These are phyloP conservation scores for Candidula unifasciata DNA, from an alignment of 2,888 invertebrate genomes.

Conservation along the genomic window DNA sequence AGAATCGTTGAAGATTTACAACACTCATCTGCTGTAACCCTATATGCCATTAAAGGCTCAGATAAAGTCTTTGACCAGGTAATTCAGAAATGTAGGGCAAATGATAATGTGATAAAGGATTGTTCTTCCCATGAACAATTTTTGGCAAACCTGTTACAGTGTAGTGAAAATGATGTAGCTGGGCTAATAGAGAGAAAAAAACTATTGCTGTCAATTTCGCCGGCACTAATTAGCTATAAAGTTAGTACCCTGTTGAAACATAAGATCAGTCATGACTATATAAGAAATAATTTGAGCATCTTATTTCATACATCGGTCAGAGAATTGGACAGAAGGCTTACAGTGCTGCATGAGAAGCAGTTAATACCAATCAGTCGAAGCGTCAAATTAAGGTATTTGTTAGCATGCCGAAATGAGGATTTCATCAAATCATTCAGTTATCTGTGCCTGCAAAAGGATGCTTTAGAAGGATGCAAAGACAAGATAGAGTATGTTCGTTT, in stretches of 20 bases:
- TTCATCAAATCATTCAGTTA: constrained; percentile 7
- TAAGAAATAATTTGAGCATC: constrained; percentile 7
- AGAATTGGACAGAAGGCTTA: constrained; percentile 7
- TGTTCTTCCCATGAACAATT: constrained; percentile 2
- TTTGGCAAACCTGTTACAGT: constrained; percentile 13
- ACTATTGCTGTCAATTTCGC: constrained; percentile 15
- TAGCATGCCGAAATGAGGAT: constrained; percentile 1
- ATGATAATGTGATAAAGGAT: background rate
- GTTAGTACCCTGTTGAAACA: background rate
- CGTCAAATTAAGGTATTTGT: background rate
- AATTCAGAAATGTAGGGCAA: background rate
- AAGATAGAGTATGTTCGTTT: constrained; percentile 11
- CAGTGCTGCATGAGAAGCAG: constrained; percentile 13
- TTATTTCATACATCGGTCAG: constrained; percentile 9
- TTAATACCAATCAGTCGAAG: background rate
- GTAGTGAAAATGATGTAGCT: constrained; percentile 17
- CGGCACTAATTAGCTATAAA: constrained; percentile 14
- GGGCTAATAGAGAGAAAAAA: background rate
- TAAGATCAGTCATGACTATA: background rate
- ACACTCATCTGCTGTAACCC: background rate
- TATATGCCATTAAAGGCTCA: constrained; percentile 10
- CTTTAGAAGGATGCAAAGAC: constrained; percentile 30
- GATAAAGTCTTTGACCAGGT: background rate
- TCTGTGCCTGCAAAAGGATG: background rate
- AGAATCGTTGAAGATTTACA: background rate